Evolutionary conservation across 1,140 invertebrate genomes (phyloP), one percentile per base, ranked within the genome.

Genomic region (Epicauta chinensis): DNA sequence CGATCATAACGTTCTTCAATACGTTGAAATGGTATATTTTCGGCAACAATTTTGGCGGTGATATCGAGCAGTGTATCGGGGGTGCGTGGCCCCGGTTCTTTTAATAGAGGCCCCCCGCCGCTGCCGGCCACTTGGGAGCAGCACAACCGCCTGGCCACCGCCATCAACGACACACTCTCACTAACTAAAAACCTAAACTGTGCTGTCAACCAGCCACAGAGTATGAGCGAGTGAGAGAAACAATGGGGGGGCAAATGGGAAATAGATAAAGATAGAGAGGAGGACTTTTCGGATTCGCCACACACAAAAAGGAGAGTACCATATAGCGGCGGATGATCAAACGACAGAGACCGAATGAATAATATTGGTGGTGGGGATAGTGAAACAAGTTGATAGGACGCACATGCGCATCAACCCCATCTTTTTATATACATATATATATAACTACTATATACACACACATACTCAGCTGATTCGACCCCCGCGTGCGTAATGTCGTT

Each of bases 1-100:
- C 88, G 80, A 64, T 88, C 84, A 71, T 88, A 90, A 56, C 84
- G 79, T 72, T 91, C 87, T 74, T 91, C 88, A 69, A 92, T 88
- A 58, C 83, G 77, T 72, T 91, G 87, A 74, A 91, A 92, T 40
- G 89, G 86, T 51, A 91, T 84, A 64, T 84, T 83, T 69, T 86
- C 82, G 59, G 88, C 89, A 48, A 91, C 89, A 60, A 86, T 82
- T 75, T 86, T 85, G 56, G 88, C 87, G 68, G 83, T 83, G 58
- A 90, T 84, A 74, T 92, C 87, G 58, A 91, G 76, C 57, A 92
- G 75, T 39, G 84, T 73, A 73, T 81, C 77, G 59, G 80, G 79
- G 68, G 73, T 72, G 49, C 74, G 73, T 67, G 71, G 72, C 36
- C 58, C 56, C 50, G 71, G 72, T 68, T 67, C 72, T 71, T 69